These are phyloP conservation scores for Junco hyemalis DNA, from an alignment of 2,113 vertebrate species.

Conservation along the genomic window DNA sequence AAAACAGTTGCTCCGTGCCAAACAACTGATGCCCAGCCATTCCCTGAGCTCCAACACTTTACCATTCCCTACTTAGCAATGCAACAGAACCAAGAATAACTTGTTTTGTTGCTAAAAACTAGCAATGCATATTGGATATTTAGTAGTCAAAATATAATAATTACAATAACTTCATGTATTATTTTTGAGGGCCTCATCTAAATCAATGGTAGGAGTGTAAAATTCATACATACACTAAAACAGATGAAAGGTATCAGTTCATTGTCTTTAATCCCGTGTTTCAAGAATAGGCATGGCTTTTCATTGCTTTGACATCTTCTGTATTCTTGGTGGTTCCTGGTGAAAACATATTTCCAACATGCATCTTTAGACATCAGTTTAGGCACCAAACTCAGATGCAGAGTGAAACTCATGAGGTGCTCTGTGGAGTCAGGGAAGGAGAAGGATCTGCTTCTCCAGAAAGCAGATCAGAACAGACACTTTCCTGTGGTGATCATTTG, in stretches of 20 bases:
- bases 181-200: neutral
- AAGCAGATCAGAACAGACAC: neutral
- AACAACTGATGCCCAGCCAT: neutral
- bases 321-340: neutral
- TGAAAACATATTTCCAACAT: neutral
- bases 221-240: neutral
- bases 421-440: neutral
- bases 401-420: neutral
- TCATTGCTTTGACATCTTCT: neutral
- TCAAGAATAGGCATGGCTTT: neutral
- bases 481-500: neutral
- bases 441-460: neutral
- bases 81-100: neutral
- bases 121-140: neutral
- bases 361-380: neutral
- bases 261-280: neutral
- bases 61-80: neutral
- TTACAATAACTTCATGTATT: neutral
- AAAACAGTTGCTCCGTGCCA: neutral
- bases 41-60: neutral
- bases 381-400: neutral
- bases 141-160: neutral
- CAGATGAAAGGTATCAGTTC: neutral
- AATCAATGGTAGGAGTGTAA: neutral
- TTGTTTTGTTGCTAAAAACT: neutral